These are phyloP conservation scores for Hippocampus abdominalis DNA, from an alignment of 2,113 vertebrate species.

Conservation along the genomic window DNA sequence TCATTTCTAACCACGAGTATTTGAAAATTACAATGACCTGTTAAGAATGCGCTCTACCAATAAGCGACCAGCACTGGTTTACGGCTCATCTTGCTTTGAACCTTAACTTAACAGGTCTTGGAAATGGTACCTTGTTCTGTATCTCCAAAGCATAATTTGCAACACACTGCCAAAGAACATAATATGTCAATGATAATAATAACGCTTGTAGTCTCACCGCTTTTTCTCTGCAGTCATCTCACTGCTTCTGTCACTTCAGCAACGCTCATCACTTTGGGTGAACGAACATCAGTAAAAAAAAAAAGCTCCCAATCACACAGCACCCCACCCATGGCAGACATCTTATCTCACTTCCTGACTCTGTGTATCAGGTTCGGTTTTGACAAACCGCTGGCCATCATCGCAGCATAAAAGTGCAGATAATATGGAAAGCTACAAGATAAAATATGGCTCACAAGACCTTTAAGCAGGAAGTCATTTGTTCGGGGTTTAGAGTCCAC, in stretches of 20 bases:
- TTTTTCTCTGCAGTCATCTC: conserved; percentile 19
- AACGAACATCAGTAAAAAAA: conserved; percentile 24
- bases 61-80: no score
- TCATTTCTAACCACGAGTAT: no score
- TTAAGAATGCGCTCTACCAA: no score
- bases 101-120: no score
- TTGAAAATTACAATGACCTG: no score
- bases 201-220: neutral
- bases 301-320: conserved; percentile 25
- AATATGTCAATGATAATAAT: neutral
- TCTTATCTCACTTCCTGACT: conserved; percentile 28
- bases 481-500: conserved; percentile 13
- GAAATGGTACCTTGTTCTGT: no score
- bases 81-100: no score
- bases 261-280: conserved; percentile 37
- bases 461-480: conserved; percentile 11
- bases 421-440: neutral
- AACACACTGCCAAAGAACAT: no score
- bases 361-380: conserved; percentile 13
- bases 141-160: no score
- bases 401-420: neutral
- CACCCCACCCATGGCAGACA: conserved; percentile 26
- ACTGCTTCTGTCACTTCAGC: conserved; percentile 61
- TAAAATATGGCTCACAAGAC: conserved; percentile 11
- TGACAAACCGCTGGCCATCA: conserved; percentile 14